Evolutionary conservation across 2,888 invertebrate genomes (phyloP), one percentile per base, ranked within the genome.

Genomic region (Nasonovia ribisnigri): DNA sequence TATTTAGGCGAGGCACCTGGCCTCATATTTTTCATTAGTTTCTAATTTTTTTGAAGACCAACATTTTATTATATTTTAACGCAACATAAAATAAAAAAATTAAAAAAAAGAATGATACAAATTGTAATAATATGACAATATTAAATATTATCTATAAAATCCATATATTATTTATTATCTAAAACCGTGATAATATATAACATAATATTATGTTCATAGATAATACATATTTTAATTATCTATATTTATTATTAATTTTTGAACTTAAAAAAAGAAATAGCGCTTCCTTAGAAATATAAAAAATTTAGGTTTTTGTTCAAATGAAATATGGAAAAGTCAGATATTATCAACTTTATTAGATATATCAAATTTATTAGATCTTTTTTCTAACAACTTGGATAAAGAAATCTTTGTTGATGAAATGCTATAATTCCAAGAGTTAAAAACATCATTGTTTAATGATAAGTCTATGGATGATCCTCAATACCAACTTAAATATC

Each of bases 271-370:
- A 77, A 77, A 77, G 36, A 77, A 77, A 77, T 77, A 77, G 36
- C 36, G 77, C 77, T 77, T 77, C 36, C 16, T 77, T 77, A 77
- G 77, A 77, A 77, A 77, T 77, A 77, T 11, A 36, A 77, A 77
- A 67, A 36, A 77, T 57, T 84, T 84, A 84, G 42, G 6, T 84
- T 42, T 84, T 84, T 84, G 20, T 84, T 84, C 84, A 84, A 84
- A 84, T 43, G 26, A 8, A 84, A 84, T 84, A 84, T 43, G 84
- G 43, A 84, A 84, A 84, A 8, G 42, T 42, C 84, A 43, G 42
- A 84, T 77, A 77, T 77, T 77, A 77, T 77, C 77, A 77, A 77
- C n/a, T n/a, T n/a, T n/a, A n/a, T n/a, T n/a, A n/a, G 36, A 77
- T 77, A 77, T 36, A 77, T 77, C 36, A 77, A 77, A 77, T 36